A percentile compares a stretch with the other conserved stretches of the same genome.
These are phyloP conservation scores for Nowickia ferox DNA, from an alignment of 2,888 invertebrate genomes.

Conservation along the genomic window DNA sequence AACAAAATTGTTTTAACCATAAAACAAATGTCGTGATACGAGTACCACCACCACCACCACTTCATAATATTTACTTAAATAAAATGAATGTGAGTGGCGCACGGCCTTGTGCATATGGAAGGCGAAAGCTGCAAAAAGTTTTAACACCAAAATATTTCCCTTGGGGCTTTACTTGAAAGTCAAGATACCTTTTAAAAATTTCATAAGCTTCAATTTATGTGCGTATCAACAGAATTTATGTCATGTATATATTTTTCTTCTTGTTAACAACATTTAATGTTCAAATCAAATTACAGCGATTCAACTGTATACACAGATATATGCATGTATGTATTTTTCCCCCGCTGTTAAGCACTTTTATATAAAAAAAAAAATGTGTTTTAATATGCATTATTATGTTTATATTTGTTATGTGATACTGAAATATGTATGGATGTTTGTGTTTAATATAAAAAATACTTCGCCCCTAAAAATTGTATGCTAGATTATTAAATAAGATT, in stretches of 20 bases:
- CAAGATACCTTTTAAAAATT: conserved; percentile 65
- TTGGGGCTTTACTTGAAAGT: conserved; percentile 37
- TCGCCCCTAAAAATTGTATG: background rate
- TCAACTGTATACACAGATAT: conserved; percentile 16
- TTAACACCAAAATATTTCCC: background rate
- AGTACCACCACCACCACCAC: conserved; percentile 12
- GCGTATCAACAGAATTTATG: conserved; percentile 68
- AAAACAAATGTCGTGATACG: conserved; percentile 48
- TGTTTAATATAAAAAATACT: too few relatives aligned
- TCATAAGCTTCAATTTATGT: conserved; percentile 69
- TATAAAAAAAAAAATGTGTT: background rate
- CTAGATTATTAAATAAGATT: background rate
- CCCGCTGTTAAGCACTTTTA: background rate
- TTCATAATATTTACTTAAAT: conserved; percentile 8
- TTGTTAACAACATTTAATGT: conserved; percentile 69
- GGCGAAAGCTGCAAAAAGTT: conserved; percentile 12
- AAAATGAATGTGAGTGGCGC: background rate
- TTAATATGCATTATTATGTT: conserved; percentile 11
- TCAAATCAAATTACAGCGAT: conserved; percentile 35
- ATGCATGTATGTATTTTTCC: background rate
- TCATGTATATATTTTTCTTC: conserved; percentile 37
- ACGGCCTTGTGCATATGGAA: background rate
- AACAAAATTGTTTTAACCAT: conserved; percentile 40
- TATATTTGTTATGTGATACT: background rate
- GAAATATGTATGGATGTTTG: background rate